Conservation (phyloP, 2,113 vertebrate genomes). For the Brachyistius frenatus region DNA sequence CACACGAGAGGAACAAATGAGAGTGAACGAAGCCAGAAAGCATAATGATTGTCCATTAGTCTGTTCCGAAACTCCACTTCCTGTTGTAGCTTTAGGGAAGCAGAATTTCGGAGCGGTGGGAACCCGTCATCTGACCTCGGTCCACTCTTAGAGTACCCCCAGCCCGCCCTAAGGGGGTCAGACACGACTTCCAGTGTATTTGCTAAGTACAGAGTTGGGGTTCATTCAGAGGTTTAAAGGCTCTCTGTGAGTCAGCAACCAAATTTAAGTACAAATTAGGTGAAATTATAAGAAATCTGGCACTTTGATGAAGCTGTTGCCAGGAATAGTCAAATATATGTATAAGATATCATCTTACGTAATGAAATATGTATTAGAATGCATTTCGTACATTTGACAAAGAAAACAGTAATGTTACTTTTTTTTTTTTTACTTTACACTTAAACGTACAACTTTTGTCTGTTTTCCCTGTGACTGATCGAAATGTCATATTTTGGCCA, state of each 20-base stretch:
- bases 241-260: not conserved
- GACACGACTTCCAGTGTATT: slow-evolving; percentile 66
- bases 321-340: too few relatives aligned
- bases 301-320: not conserved
- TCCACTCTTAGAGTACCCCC: slow-evolving; percentile 55
- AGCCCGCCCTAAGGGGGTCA: slow-evolving; percentile 45
- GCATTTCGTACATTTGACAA: too few relatives aligned
- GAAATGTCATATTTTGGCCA: too few relatives aligned
- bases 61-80: slow-evolving; percentile 69
- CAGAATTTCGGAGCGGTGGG: slow-evolving; percentile 55
- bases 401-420: too few relatives aligned
- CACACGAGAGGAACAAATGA: slow-evolving; percentile 69
- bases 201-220: slow-evolving; percentile 27
- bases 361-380: too few relatives aligned
- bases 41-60: slow-evolving; percentile 73
- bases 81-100: slow-evolving; percentile 66
- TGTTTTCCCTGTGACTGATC: too few relatives aligned
- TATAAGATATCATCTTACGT: too few relatives aligned
- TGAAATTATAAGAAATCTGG: not conserved
- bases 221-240: slow-evolving; percentile 51
- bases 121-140: slow-evolving; percentile 62
- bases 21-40: slow-evolving; percentile 63
- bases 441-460: too few relatives aligned
- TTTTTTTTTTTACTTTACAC: too few relatives aligned
- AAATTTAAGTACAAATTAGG: not conserved